Evolutionary conservation across 92 coral and sea anemone species (phyloP).

Genomic region (Ricordea florida): DNA sequence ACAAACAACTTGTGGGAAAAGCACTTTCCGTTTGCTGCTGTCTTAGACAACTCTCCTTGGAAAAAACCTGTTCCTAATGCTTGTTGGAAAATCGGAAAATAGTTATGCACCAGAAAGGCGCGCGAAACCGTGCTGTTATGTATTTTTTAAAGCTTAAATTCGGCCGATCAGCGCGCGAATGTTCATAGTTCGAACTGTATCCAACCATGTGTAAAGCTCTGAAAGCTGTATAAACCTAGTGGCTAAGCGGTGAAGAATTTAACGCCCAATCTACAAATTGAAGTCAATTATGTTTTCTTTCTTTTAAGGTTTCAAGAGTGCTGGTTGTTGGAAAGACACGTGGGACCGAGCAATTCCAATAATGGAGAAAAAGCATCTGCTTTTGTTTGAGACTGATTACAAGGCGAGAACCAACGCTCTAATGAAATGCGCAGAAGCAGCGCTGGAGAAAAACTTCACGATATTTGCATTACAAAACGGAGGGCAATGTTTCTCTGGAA

Average conservation of each 20-base stretch:
- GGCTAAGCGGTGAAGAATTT: neutral
- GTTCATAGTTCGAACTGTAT: no score
- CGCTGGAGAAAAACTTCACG: slow-evolving; percentile 70
- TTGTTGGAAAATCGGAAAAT: no score
- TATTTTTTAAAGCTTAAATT: no score
- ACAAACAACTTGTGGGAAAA: no score
- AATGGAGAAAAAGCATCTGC: slow-evolving; percentile 84
- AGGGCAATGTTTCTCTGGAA: slow-evolving; percentile 95
- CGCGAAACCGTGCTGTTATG: no score
- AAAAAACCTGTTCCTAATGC: no score
- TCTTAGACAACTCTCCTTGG: no score
- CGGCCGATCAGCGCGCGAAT: no score
- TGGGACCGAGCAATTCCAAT: slow-evolving; percentile 87
- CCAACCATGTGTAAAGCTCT: no score
- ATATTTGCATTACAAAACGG: slow-evolving; percentile 95
- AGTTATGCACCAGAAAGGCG: no score
- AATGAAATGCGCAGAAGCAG: slow-evolving; percentile 93
- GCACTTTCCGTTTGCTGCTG: no score
- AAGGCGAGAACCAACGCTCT: slow-evolving; percentile 94
- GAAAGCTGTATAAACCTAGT: neutral
- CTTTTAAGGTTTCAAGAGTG: slow-evolving; percentile 81
- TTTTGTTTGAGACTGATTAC: slow-evolving; percentile 85
- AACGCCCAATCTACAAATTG: neutral
- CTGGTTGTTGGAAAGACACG: slow-evolving; percentile 96
- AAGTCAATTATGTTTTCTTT: neutral